Evolutionary conservation across 2,113 vertebrate species (phyloP), one percentile per base, ranked within the genome.

Genomic region (Anguilla japonica): DNA sequence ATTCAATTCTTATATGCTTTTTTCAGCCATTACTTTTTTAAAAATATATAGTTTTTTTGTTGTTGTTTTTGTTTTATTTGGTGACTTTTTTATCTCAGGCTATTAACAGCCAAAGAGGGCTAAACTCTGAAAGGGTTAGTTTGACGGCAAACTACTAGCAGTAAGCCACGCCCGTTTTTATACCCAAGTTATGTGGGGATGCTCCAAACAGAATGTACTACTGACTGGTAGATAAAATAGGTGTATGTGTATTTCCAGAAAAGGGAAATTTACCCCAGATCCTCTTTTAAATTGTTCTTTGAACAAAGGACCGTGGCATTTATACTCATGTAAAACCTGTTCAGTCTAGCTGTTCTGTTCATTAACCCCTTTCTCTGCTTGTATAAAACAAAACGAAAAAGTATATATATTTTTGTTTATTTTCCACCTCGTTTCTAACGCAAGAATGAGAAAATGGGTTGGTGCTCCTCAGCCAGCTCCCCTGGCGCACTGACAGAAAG

Each of bases 91-190:
- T 18, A 41, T 41, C 16, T 80, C 40, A 80, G 79, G 79, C 79
- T 80, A 83, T 83, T 15, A 63, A 63, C 16, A 83, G 82, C 82
- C 82, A 83, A 83, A 83, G 82, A 83, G 53, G 82, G 82, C 56
- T 80, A 80, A 83, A 63, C 43, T 63, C 56, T 40, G 9, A 40
- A 60, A 34, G 29, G 82, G 82, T 83, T 22, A 63, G 56, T 34
- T 20, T 63, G 53, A 41, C 18, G 14, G 82, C 29, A 83, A 63
- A 83, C 29, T 57, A 89, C 87, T 75, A 56, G 14, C 16, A 84
- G 79, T 18, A 18, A n/a, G 82, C 50, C n/a, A 34, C 1, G 50
- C n/a, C 81, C 14, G 14, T 82, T 53, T 82, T 82, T 82, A 34
- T 82, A 63, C 26, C 56, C 29, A 53, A 86, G 2, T 63, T 2